These are phyloP conservation scores for Crotophaga sulcirostris DNA, from an alignment of 2,113 vertebrate genomes.

Conservation along the genomic window DNA sequence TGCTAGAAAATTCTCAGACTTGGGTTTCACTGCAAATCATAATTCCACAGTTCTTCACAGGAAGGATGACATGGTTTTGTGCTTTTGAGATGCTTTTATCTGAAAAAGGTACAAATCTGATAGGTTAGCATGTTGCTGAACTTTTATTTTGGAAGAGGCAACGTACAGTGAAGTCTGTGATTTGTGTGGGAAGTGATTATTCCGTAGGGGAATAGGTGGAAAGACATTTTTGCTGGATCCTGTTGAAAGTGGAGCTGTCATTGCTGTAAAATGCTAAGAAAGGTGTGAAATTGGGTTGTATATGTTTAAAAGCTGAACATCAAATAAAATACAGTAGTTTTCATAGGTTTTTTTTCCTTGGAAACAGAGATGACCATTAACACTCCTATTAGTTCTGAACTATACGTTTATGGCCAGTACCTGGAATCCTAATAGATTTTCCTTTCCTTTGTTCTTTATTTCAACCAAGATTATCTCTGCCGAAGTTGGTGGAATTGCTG, in stretches of 20 bases:
- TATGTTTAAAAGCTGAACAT: background rate
- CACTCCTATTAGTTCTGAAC: background rate
- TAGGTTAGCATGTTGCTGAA: background rate
- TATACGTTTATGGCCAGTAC: rapidly evolving
- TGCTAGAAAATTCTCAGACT: background rate
- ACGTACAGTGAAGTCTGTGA: background rate
- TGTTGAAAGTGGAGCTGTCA: background rate
- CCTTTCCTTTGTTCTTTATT: constrained; percentile 3
- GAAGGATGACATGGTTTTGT: background rate
- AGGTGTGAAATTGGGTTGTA: background rate
- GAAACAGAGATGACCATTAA: background rate
- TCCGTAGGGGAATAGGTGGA: background rate
- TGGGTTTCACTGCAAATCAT: background rate
- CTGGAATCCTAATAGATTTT: background rate
- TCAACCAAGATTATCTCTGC: background rate
- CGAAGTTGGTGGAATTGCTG: background rate
- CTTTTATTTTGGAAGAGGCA: background rate
- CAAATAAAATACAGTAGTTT: background rate
- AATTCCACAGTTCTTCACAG: background rate
- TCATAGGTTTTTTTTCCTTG: background rate
- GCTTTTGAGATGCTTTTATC: background rate
- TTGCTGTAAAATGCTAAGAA: background rate
- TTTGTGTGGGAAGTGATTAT: background rate
- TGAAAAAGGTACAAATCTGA: background rate
- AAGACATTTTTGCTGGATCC: background rate